phyloP scores from a whole-genome alignment of 2,113 vertebrate genomes.

The Hoplias malabaricus region DNA sequence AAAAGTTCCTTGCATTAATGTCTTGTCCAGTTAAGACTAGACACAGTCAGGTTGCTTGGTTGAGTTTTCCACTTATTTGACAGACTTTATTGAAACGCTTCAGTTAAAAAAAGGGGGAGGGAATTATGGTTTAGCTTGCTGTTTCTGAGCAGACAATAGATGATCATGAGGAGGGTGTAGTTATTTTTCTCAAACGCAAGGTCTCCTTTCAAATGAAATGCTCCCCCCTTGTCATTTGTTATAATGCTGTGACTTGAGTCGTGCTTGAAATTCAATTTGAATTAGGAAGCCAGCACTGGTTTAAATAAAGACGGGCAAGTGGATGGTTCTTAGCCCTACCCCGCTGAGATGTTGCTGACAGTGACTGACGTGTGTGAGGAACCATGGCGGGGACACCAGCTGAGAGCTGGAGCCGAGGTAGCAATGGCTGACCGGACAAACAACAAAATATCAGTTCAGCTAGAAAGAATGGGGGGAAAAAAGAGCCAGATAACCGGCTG shows the following conservation, averaged over 20 bases:
- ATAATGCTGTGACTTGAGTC: too few species aligned
- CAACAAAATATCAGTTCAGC: not conserved
- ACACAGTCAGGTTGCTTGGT: too few species aligned
- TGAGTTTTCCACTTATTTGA: not conserved
- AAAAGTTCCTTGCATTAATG: too few species aligned
- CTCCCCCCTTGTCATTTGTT: too few species aligned
- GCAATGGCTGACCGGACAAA: not conserved
- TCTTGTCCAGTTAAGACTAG: too few species aligned
- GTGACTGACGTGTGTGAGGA: constrained; percentile 16
- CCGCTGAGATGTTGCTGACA: not conserved
- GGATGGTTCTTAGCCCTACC: too few species aligned
- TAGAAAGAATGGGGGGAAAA: not conserved
- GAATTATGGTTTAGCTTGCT: not conserved
- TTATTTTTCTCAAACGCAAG: not conserved
- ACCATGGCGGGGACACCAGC: not conserved
- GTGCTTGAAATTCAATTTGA: too few species aligned
- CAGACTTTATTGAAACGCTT: not conserved
- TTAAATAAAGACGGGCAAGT: not conserved
- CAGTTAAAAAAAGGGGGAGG: not conserved
- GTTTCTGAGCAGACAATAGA: constrained; percentile 33
- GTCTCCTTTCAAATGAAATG: too few species aligned
- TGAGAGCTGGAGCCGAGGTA: not conserved
- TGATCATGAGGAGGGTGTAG: not conserved
- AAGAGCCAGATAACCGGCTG: too few species aligned
- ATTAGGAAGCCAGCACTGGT: not conserved